Evolutionary conservation across 2,888 invertebrate species (phyloP).

Genomic region (Drosophila peninsularis): DNA sequence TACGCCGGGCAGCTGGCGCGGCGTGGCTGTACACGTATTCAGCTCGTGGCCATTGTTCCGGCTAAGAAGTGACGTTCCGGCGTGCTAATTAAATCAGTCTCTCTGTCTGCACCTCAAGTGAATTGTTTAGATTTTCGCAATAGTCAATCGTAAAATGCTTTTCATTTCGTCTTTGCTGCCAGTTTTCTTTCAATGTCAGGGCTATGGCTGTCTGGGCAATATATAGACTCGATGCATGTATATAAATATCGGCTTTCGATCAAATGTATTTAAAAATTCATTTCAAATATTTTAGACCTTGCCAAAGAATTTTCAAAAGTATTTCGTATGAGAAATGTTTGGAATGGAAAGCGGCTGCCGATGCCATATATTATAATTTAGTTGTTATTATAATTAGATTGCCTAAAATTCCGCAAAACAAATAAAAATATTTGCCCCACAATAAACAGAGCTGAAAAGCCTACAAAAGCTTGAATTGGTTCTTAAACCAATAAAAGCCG

Average conservation of each 20-base stretch:
- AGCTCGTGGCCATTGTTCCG: conserved; percentile 61
- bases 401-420: neutral
- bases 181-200: conserved; percentile 59
- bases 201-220: conserved; percentile 29
- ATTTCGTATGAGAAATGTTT: neutral
- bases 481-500: neutral
- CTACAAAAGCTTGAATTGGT: neutral
- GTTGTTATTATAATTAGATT: conserved; percentile 5
- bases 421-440: neutral
- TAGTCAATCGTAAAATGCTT: conserved; percentile 23
- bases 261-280: conserved; percentile 29
- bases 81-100: conserved; percentile 1
- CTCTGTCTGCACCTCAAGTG: conserved; percentile 6
- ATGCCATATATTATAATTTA: neutral
- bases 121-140: conserved; percentile 43
- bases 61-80: conserved; percentile 56
- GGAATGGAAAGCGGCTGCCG: neutral
- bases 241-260: conserved; percentile 26
- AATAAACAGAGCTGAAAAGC: neutral
- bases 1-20: conserved; percentile 7
- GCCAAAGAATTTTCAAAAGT: conserved; percentile 38
- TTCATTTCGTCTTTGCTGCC: conserved; percentile 13
- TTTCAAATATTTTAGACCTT: conserved; percentile 36
- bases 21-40: conserved; percentile 52
- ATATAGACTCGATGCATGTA: conserved; percentile 1